Conservation (phyloP, 2,113 vertebrate genomes). For the Sapajus apella region DNA sequence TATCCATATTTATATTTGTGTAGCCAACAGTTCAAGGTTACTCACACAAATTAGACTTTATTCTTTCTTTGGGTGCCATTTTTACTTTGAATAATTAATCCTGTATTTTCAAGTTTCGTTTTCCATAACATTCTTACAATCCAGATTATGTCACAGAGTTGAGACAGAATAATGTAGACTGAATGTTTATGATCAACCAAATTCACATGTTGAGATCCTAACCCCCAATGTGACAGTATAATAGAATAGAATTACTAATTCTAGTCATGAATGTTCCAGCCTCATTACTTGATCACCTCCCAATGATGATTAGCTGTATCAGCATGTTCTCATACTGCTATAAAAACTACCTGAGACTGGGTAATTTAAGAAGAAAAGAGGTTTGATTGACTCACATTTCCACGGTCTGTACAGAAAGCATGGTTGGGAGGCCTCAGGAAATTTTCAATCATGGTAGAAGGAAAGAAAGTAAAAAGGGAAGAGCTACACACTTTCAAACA, state of each 20-base stretch:
- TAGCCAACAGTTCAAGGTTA: neutral
- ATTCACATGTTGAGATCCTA: neutral
- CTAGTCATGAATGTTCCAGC: too few relatives aligned
- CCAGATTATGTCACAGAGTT: neutral
- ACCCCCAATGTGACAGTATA: neutral
- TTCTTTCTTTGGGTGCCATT: neutral
- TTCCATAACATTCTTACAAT: neutral
- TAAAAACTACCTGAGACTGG: too few relatives aligned
- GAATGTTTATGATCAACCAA: neutral
- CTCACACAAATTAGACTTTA: neutral
- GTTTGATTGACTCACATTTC: too few relatives aligned
- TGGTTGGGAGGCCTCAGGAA: too few relatives aligned
- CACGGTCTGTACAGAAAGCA: too few relatives aligned
- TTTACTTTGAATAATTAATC: neutral
- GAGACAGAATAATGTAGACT: neutral
- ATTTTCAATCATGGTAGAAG: too few relatives aligned
- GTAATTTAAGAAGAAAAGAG: too few relatives aligned
- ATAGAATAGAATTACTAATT: too few relatives aligned
- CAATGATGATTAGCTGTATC: neutral
- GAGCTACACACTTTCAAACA: too few relatives aligned
- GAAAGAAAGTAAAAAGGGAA: too few relatives aligned
- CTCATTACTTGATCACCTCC: neutral
- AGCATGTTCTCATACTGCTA: too few relatives aligned
- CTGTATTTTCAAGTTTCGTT: neutral
- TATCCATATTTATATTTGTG: neutral